Conservation (phyloP, 2,888 invertebrate genomes). For the Ectemnius continuus region DNA sequence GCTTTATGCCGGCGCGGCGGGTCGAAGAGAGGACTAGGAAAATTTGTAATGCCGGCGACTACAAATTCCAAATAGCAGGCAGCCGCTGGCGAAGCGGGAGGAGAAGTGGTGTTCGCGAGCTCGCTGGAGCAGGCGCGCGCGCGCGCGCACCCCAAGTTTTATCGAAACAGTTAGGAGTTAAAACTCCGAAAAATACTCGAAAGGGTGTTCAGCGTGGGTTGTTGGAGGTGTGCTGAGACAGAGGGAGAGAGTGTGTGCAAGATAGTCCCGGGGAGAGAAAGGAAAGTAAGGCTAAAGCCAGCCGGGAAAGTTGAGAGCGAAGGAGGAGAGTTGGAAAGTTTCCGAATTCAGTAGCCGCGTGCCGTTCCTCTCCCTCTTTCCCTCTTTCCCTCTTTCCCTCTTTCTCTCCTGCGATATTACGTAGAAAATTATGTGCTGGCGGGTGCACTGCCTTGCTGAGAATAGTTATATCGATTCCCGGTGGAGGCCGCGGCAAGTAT, state of each 20-base stretch:
- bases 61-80: slow-evolving; percentile 17
- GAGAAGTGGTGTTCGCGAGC: no score
- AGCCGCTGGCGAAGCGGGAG: no score
- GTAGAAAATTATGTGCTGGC: slow-evolving; percentile 51
- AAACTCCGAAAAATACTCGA: slow-evolving; percentile 44
- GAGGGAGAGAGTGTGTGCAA: neutral
- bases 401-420: slow-evolving; percentile 44
- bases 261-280: no score
- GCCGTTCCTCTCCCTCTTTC: neutral
- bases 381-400: no score
- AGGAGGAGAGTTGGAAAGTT: slow-evolving; percentile 47
- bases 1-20: neutral
- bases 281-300: neutral
- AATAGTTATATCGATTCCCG: slow-evolving; percentile 43
- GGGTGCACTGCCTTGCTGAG: slow-evolving; percentile 20
- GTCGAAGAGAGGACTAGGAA: neutral
- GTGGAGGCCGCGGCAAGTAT: slow-evolving; percentile 9
- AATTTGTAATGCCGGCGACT: slow-evolving; percentile 26
- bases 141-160: slow-evolving; percentile 20
- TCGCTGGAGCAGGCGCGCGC: no score
- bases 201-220: slow-evolving; percentile 26
- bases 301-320: slow-evolving; percentile 34
- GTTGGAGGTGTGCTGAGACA: slow-evolving; percentile 8
- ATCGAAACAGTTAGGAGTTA: slow-evolving; percentile 29
- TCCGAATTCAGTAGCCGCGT: slow-evolving; percentile 49